Evolutionary conservation across 2,113 vertebrate species (phyloP), one percentile per base, ranked within the genome.

Genomic region (Gobius niger): DNA sequence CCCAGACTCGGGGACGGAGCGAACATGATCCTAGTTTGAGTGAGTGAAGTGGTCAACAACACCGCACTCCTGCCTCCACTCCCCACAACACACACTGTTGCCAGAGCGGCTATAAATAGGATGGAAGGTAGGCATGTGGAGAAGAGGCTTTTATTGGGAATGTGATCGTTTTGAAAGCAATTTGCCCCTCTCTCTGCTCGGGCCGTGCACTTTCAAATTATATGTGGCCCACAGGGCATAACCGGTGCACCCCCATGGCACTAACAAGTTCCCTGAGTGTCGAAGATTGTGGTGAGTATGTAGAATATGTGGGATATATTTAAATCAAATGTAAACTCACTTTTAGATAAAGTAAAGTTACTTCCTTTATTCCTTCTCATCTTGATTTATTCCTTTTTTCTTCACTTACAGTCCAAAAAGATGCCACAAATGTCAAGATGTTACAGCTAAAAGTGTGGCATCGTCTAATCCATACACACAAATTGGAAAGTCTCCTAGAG

Each of bases 141-240:
- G 79, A 78, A 75, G 62, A 75, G 71, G 82, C 67, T 80, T 83
- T 85, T 78, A 76, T 66, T 76, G 59, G 74, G 80, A 81, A 73
- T 78, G 68, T 78, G 84, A 91, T 89, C 80, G 79, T 90, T 92
- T 86, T 81, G 44, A 89, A 89, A 86, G 84, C 83, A 82, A 89
- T 91, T 85, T 88, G 73, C 77, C 86, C 68, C 79, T 71, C 68
- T 24, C 67, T 63, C 53, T 56, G 53, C 19, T 56, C 19, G 12
- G 19, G 18, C 19, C 50, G 47, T 73, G 66, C 64, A 0, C 77
- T 85, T 68, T 70, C 78, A 78, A 82, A 88, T 84, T 76, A 85
- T 75, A 79, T n/a, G 18, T 52, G 24, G 42, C 65, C 64, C 70
- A 67, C 51, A 51, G 50, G 46, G 7, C 41, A 67, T 75, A 44